These are phyloP conservation scores for Rutpela maculata DNA, from an alignment of 2,888 invertebrate species.

Conservation along the genomic window DNA sequence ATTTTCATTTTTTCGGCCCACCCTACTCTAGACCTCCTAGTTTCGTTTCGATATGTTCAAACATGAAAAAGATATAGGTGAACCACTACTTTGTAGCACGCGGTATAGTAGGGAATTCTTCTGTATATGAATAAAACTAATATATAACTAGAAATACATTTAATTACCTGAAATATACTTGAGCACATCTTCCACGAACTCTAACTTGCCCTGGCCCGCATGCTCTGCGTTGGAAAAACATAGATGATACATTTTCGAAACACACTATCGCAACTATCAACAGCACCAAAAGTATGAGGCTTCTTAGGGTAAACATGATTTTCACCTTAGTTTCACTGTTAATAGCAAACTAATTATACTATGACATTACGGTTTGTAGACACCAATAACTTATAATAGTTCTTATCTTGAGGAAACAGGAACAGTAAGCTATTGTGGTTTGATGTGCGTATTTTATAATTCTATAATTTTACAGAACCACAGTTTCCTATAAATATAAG, in stretches of 20 bases:
- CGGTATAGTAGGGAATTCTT: too few species aligned
- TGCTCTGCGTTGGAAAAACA: too few species aligned
- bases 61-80: too few species aligned
- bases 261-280: neutral
- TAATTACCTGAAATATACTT: neutral
- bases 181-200: neutral
- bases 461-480: too few species aligned
- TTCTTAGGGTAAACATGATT: neutral
- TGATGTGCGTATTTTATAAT: neutral
- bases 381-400: neutral
- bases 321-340: too few species aligned
- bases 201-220: neutral
- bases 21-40: too few species aligned
- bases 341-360: neutral
- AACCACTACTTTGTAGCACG: too few species aligned
- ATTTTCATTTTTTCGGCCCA: too few species aligned
- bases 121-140: too few species aligned
- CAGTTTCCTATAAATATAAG: too few species aligned
- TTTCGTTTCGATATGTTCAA: too few species aligned
- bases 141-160: too few species aligned
- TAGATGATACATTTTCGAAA: neutral
- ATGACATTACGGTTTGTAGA: neutral
- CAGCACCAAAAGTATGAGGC: conserved; percentile 5
- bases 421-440: neutral
- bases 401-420: neutral